phyloP scores from a whole-genome alignment of 2,888 invertebrate genomes.

The Chymomyza procnemis region DNA sequence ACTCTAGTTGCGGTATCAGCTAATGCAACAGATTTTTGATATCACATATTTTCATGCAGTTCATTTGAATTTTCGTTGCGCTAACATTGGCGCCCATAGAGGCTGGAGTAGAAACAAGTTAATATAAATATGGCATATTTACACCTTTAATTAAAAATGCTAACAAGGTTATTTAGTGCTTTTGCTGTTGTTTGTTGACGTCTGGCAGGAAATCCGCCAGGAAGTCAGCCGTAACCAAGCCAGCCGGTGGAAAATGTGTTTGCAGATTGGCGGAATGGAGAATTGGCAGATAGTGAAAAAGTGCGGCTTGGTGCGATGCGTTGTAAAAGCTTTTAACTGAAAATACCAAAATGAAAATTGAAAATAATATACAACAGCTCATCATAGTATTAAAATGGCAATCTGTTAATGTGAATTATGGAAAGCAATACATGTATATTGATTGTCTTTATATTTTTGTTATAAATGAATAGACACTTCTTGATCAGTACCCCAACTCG shows the following conservation, averaged over 20 bases:
- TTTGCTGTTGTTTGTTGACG: background rate
- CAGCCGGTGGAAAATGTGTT: constrained; percentile 16
- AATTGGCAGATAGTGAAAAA: background rate
- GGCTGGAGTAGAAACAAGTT: constrained; percentile 38
- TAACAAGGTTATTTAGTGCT: constrained; percentile 78
- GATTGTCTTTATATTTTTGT: background rate
- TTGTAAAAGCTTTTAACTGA: constrained; percentile 66
- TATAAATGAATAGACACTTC: background rate
- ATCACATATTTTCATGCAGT: constrained; percentile 67
- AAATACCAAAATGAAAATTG: constrained; percentile 58
- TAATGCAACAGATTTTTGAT: background rate
- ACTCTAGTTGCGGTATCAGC: background rate
- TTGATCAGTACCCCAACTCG: too few relatives aligned
- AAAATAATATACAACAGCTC: constrained; percentile 26
- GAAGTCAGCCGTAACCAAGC: constrained; percentile 48
- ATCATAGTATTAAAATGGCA: too few relatives aligned
- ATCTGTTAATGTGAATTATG: too few relatives aligned
- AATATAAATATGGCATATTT: constrained; percentile 72
- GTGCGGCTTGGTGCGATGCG: background rate
- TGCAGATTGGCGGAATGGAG: background rate
- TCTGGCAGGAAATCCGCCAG: constrained; percentile 45
- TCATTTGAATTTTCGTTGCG: constrained; percentile 55
- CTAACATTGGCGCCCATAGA: background rate
- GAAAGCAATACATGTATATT: background rate
- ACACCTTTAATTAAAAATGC: constrained; percentile 79